Conservation (phyloP, 1,140 invertebrate genomes). For the Wasmannia auropunctata region DNA sequence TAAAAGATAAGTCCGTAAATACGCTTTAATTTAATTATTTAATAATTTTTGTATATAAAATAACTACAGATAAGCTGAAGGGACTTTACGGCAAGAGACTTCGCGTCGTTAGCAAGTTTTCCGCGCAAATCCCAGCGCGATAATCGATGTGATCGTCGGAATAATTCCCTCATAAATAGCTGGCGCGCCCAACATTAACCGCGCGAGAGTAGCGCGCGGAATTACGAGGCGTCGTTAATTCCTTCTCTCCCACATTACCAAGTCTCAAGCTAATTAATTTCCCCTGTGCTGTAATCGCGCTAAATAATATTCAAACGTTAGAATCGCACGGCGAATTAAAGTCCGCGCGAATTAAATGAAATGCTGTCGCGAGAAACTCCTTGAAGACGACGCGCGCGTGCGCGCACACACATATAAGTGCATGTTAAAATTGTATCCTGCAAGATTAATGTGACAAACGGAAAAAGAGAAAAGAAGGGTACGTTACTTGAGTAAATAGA, state of each 20-base stretch:
- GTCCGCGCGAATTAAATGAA: background rate
- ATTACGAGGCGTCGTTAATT: slow-evolving; percentile 35
- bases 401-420: too few relatives aligned
- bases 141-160: background rate
- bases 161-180: slow-evolving; percentile 20
- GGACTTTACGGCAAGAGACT: background rate
- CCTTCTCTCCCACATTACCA: background rate
- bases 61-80: background rate
- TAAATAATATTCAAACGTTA: slow-evolving; percentile 10
- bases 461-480: too few relatives aligned
- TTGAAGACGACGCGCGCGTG: background rate
- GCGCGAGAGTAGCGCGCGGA: background rate
- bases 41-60: background rate
- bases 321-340: background rate
- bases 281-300: background rate
- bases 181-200: slow-evolving; percentile 16
- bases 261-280: background rate
- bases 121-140: background rate
- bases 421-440: background rate
- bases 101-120: background rate
- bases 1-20: background rate
- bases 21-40: background rate
- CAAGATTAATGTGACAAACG: background rate
- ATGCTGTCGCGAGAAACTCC: background rate
- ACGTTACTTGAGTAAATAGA: background rate